phyloP scores from a whole-genome alignment of 2,797 vertebrate genomes.

The Tinamus major region DNA sequence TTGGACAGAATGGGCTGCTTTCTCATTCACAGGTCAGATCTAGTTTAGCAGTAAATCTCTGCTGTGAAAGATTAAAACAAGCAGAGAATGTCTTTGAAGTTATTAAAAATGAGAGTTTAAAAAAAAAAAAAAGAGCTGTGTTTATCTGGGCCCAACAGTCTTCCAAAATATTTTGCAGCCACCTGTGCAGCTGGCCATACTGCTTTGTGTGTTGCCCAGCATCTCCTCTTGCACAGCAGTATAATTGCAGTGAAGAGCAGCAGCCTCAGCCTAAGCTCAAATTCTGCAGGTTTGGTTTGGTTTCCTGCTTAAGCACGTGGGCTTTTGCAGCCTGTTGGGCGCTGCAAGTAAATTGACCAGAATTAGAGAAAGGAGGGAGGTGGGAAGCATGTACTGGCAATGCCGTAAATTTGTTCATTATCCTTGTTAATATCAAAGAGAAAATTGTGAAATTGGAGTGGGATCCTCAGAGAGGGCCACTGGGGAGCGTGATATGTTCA shows the following conservation, averaged over 20 bases:
- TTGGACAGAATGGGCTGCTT: conserved; percentile 20
- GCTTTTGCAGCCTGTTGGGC: not conserved
- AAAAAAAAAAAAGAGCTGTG: conserved; percentile 15
- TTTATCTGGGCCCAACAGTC: conserved; percentile 27
- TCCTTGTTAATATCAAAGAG: not conserved
- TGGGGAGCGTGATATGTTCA: not conserved
- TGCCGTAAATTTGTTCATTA: not conserved
- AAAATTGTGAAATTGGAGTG: not conserved
- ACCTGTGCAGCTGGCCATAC: conserved; percentile 14
- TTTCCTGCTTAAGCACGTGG: not conserved
- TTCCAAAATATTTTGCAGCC: conserved; percentile 43
- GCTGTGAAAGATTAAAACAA: conserved; percentile 79
- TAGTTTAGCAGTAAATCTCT: conserved; percentile 77
- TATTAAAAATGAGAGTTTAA: conserved; percentile 83
- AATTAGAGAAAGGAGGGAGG: not conserved
- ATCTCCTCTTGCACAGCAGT: not conserved
- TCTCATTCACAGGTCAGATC: conserved; percentile 39
- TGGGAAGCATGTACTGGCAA: not conserved
- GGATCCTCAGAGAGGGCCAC: not conserved
- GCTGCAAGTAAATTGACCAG: not conserved
- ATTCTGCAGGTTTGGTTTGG: not conserved
- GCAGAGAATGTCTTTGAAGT: conserved; percentile 77
- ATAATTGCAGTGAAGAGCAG: conserved; percentile 1
- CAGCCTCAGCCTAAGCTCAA: not conserved
- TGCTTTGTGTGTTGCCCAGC: not conserved